phyloP scores from a whole-genome alignment of 2,888 invertebrate species.

The Chrysolina americana region DNA sequence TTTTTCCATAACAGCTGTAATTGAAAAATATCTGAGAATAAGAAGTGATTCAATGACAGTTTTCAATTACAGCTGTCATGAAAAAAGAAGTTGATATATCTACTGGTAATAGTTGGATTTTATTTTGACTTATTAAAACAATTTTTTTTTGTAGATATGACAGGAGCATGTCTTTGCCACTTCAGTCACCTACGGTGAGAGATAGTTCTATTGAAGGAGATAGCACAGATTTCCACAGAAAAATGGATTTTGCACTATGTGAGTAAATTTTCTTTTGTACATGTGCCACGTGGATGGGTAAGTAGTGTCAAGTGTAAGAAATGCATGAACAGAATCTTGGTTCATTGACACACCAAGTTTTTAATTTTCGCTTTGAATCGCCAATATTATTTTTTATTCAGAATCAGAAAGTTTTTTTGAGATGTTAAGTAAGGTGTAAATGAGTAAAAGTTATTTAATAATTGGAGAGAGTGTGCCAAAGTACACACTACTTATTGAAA shows the following conservation, averaged over 20 bases:
- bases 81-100: too few relatives aligned
- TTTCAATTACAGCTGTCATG: too few relatives aligned
- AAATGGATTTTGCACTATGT: conserved; percentile 91
- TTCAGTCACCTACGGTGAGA: conserved; percentile 71
- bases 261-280: conserved; percentile 70
- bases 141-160: conserved; percentile 72
- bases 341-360: conserved; percentile 44
- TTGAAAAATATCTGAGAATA: too few relatives aligned
- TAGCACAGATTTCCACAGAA: conserved; percentile 71
- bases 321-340: conserved; percentile 47
- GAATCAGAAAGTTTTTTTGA: not conserved
- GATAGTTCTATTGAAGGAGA: conserved; percentile 71
- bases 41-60: too few relatives aligned
- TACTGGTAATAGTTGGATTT: too few relatives aligned
- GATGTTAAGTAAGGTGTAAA: not conserved
- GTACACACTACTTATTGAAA: not conserved
- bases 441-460: not conserved
- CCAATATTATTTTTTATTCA: conserved; percentile 38
- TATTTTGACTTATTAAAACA: too few relatives aligned
- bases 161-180: conserved; percentile 80
- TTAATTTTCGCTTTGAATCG: conserved; percentile 54
- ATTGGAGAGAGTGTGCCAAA: not conserved
- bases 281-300: conserved; percentile 51
- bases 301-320: conserved; percentile 45
- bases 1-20: too few relatives aligned